These are phyloP conservation scores for Balaenoptera acutorostrata DNA, from an alignment of 2,113 vertebrate species.

Conservation along the genomic window DNA sequence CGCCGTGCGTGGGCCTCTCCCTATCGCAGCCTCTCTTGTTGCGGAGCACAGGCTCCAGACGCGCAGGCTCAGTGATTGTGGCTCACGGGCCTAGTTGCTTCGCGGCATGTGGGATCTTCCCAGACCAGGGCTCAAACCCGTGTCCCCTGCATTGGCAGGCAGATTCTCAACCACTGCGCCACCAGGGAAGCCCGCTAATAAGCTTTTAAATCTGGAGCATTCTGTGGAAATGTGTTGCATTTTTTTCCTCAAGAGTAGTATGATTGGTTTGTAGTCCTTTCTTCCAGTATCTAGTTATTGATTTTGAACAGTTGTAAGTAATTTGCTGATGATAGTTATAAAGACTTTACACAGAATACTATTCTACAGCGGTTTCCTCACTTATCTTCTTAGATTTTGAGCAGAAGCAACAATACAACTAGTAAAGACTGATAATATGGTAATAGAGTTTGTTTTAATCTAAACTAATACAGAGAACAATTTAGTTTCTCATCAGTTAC, in stretches of 20 bases:
- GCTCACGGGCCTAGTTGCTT: too few relatives aligned
- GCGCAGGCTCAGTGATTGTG: too few relatives aligned
- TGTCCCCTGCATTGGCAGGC: too few relatives aligned
- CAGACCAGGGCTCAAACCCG: too few relatives aligned
- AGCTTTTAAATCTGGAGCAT: background rate
- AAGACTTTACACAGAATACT: background rate
- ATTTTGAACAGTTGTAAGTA: background rate
- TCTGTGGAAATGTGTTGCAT: background rate
- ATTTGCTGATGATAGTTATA: background rate
- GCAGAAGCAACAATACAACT: background rate
- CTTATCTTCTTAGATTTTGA: background rate
- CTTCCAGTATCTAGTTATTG: background rate
- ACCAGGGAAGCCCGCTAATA: background rate
- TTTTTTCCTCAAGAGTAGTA: background rate
- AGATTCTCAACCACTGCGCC: too few relatives aligned
- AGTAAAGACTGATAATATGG: background rate
- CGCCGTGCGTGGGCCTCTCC: too few relatives aligned
- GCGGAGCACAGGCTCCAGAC: too few relatives aligned
- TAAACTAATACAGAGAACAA: background rate
- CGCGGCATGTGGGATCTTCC: too few relatives aligned
- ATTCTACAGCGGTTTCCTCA: background rate
- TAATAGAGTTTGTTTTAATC: background rate
- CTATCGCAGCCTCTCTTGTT: too few relatives aligned
- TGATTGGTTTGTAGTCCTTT: background rate
- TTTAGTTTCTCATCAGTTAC: background rate